phyloP scores from a whole-genome alignment of 1,140 invertebrate genomes.

The Aporrectodea caliginosa region DNA sequence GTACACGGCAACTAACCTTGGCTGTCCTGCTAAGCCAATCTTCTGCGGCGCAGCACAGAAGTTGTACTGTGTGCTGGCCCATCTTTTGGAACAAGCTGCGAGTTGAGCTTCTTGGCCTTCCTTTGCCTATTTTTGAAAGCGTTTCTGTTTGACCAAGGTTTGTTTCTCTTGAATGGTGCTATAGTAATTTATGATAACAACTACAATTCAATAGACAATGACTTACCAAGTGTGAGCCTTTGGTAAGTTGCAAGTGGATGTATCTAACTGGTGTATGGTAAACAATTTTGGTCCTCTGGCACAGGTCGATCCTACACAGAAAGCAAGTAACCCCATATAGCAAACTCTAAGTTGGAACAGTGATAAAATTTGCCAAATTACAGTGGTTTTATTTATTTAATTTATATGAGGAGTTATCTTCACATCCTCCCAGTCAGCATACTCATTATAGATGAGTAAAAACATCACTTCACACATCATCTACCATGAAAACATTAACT shows the following conservation, averaged over 20 bases:
- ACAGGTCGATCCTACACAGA: conserved; percentile 71
- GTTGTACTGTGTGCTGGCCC: too few species aligned
- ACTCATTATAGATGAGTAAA: neutral
- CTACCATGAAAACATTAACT: neutral
- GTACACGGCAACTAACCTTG: too few species aligned
- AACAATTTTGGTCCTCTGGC: conserved; percentile 89
- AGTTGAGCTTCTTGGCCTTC: too few species aligned
- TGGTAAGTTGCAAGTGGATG: conserved; percentile 85
- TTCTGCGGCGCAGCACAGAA: too few species aligned
- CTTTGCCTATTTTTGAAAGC: too few species aligned
- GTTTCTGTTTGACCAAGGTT: too few species aligned
- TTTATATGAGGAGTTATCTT: neutral
- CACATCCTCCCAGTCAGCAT: neutral
- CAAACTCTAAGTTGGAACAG: neutral
- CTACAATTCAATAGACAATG: conserved; percentile 10
- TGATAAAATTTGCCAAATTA: neutral
- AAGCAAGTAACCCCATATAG: neutral
- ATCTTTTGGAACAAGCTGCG: too few species aligned
- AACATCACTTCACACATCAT: neutral
- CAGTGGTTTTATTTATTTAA: neutral
- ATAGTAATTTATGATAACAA: too few species aligned
- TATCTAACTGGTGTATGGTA: conserved; percentile 84
- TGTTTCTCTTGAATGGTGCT: too few species aligned
- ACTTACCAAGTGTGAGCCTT: conserved; percentile 89
- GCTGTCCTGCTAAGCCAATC: too few species aligned